These are phyloP conservation scores for Pseudoips prasinana DNA, from an alignment of 2,888 invertebrate species.

Conservation along the genomic window DNA sequence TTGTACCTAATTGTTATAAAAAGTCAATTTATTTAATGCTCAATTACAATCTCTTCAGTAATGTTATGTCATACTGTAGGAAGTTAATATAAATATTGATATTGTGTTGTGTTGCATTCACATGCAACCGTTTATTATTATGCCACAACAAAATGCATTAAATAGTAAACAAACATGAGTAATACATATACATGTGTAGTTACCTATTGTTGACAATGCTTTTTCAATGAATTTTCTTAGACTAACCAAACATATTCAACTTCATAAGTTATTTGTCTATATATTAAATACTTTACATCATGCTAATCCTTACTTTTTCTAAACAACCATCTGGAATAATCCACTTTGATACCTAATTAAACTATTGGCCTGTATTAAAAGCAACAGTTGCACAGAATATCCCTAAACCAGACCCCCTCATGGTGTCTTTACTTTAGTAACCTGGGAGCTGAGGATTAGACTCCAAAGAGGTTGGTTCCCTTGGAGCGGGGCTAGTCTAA, in stretches of 20 bases:
- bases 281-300: too few relatives aligned
- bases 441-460: too few relatives aligned
- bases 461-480: too few relatives aligned
- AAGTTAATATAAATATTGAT: slow-evolving; percentile 59
- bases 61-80: slow-evolving; percentile 46
- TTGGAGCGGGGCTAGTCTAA: too few relatives aligned
- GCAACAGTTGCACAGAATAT: too few relatives aligned
- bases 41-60: slow-evolving; percentile 28
- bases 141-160: slow-evolving; percentile 63
- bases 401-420: too few relatives aligned
- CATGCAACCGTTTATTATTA: slow-evolving; percentile 61
- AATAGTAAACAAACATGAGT: slow-evolving; percentile 71
- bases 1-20: slow-evolving; percentile 22
- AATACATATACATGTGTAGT: slow-evolving; percentile 39
- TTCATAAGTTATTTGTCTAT: not conserved
- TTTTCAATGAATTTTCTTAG: slow-evolving; percentile 25
- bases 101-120: slow-evolving; percentile 43
- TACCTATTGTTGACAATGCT: slow-evolving; percentile 35
- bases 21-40: slow-evolving; percentile 15
- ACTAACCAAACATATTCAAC: slow-evolving; percentile 3
- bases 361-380: too few relatives aligned
- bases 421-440: too few relatives aligned
- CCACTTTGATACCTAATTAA: too few relatives aligned
- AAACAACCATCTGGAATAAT: too few relatives aligned
- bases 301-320: too few relatives aligned